Base-by-base conservation (phyloP, 2,797 vertebrate genomes). In the Poecilia wingei region DNA sequence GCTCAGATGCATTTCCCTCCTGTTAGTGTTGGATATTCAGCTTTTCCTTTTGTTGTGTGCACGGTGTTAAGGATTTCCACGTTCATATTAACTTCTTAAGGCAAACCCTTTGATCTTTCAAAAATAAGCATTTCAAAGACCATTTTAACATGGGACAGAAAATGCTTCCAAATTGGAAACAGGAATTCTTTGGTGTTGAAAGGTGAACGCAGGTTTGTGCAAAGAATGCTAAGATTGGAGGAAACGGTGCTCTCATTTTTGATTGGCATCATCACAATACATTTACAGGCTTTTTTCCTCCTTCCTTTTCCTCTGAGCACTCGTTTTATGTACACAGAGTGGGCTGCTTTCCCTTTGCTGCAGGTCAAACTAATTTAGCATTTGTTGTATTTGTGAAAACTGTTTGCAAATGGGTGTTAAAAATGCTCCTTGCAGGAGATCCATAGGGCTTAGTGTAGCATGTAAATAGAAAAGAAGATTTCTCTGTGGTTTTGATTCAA, bases 291-390 rank as follows among this genome's bases (percentile, higher is more conserved):
- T 70, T 83, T 71, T 68, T 74, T 51, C 16, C 46, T 72, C 8
- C 66, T 33, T 61, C 81, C 76, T 66, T 78, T 79, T 68, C 51
- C 41, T 69, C 46, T 43, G 33, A 78, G 80, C 79, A 55, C 82
- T 83, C 31, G 78, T 76, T 80, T 79, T 77, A 82, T 74, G 64
- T 9, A 20, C 79, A 79, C 81, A 57, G 75, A 64, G 71, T 79
- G 86, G 79, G 68, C 55, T 80, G 53, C 51, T 53, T 47, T 14
- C 64, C 46, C 61, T 80, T 57, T 53, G 51, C 83, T 68, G 76
- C 78, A 83, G 91, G 86, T 93, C 90, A 91, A 91, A 91, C 84
- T 88, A 87, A 92, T 92, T 87, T 88, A 86, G 83, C 77, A 77
- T 88, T 87, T 91, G 88, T 87, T 91, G 82, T 85, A 84, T 85